Evolutionary conservation across 92 coral and sea anemone species (phyloP).

Genomic region (Phymanthus crucifer): DNA sequence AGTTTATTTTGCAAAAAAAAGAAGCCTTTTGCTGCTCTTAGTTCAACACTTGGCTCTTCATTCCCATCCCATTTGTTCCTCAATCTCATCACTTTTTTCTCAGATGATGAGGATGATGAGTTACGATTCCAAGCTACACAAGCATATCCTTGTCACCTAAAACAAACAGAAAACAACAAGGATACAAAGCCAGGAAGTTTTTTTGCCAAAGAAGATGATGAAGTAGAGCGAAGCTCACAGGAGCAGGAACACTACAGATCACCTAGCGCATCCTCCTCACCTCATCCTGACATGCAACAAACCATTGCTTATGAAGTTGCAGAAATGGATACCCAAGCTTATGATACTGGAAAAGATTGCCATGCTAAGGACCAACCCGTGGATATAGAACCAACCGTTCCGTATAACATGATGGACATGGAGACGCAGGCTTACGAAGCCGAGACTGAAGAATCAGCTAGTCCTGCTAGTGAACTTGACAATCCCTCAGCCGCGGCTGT

Average conservation of each 20-base stretch:
- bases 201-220: neutral
- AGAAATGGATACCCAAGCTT: constrained; percentile 49
- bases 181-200: neutral
- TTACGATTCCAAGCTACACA: constrained; percentile 38
- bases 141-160: constrained; percentile 12
- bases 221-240: neutral
- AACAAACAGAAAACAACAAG: constrained; percentile 13
- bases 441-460: constrained; percentile 11
- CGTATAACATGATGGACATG: constrained; percentile 33
- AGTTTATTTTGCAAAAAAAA: too few species aligned
- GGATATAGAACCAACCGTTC: constrained; percentile 12
- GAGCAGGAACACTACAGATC: neutral
- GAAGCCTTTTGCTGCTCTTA: too few species aligned
- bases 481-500: constrained; percentile 18
- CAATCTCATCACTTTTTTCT: neutral
- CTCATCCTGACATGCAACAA: neutral
- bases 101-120: constrained; percentile 47
- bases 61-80: too few species aligned
- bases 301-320: constrained; percentile 9
- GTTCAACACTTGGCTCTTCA: too few species aligned
- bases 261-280: neutral
- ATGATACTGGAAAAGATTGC: constrained; percentile 18
- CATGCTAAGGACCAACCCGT: neutral
- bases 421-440: constrained; percentile 55
- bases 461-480: neutral